Evolutionary conservation across 2,113 vertebrate genomes (phyloP), one percentile per base, ranked within the genome.

Genomic region (Neolamprologus kungweensis): DNA sequence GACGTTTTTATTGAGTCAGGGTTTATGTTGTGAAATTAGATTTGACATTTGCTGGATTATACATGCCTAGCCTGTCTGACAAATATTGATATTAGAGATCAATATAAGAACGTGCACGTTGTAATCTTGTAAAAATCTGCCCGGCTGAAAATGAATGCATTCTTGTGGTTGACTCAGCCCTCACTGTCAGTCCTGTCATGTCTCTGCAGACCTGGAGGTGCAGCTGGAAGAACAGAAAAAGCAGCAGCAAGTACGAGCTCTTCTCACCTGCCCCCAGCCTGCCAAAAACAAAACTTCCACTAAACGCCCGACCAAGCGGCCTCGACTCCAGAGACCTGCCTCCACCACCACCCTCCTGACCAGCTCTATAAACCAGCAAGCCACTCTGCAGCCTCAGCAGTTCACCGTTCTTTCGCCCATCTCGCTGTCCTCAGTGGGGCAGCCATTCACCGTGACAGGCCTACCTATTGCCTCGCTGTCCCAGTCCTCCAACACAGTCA

Each of bases 201-300:
- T 80, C 12, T 84, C 42, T 53, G 12, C 55, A 99, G 98, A 97
- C 83, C 95, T 99, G 94, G 99, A 99, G 90, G 94, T 97, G 53
- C 98, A 99, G 95, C 88, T 99, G 93, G 98, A 99, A 79, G 98
- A 99, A 35, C 98, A 99, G 94, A 98, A 95, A 93, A 98, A 97
- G 93, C 97, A 98, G 82, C 95, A 96, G 92, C 93, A 94, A 96
- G 96, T 93, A 95, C 97, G 94, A 94, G 97, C 93, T 95, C 97
- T 94, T 88, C 96, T 97, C 81, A 93, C 97, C 2, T 97, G 96
- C 87, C 97, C 98, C 1, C 98, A 98, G 85, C 95, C 97, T 0
- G 94, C 97, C 90, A 97, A 98, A 94, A 98, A 94, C 4, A 97
- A 97, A 87, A 96, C 96, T 23, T 96, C 97, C 33, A 96, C 97